Evolutionary conservation across 2,888 invertebrate species (phyloP).

Genomic region (Volucella zonaria): DNA sequence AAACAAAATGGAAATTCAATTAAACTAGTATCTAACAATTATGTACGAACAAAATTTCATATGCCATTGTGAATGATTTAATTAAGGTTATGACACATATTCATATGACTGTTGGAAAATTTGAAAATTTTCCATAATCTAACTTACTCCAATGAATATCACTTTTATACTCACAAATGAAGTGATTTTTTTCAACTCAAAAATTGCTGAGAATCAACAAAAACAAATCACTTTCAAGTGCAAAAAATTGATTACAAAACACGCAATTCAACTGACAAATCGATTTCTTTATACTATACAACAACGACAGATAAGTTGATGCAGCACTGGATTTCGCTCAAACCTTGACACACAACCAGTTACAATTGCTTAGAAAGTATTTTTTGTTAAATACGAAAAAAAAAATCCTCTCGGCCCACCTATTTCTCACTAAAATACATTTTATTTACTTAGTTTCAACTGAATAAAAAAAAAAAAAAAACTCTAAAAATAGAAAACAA

Average conservation of each 20-base stretch:
- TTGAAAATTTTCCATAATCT: too few relatives aligned
- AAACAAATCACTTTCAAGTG: conserved; percentile 1
- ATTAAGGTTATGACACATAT: too few relatives aligned
- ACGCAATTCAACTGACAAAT: conserved; percentile 32
- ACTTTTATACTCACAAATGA: too few relatives aligned
- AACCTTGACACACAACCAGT: conserved; percentile 60
- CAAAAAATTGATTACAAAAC: conserved; percentile 14
- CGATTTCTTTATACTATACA: not conserved
- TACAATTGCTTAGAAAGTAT: conserved; percentile 45
- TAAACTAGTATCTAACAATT: not conserved
- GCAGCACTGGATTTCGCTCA: conserved; percentile 44
- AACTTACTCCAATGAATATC: too few relatives aligned
- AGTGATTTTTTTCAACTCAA: not conserved
- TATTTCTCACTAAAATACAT: conserved; percentile 5
- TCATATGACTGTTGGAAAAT: too few relatives aligned
- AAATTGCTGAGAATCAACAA: not conserved
- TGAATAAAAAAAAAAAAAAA: conserved; percentile 19
- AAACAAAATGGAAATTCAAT: too few relatives aligned
- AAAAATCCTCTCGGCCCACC: conserved; percentile 30
- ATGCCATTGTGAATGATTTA: not conserved
- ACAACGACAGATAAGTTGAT: conserved; percentile 6
- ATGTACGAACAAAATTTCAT: not conserved
- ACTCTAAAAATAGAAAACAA: conserved; percentile 44
- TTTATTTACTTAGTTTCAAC: conserved; percentile 2
- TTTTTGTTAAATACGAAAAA: conserved; percentile 21